phyloP scores from a whole-genome alignment of 2,797 vertebrate genomes.

The Phalloptychus januarius region DNA sequence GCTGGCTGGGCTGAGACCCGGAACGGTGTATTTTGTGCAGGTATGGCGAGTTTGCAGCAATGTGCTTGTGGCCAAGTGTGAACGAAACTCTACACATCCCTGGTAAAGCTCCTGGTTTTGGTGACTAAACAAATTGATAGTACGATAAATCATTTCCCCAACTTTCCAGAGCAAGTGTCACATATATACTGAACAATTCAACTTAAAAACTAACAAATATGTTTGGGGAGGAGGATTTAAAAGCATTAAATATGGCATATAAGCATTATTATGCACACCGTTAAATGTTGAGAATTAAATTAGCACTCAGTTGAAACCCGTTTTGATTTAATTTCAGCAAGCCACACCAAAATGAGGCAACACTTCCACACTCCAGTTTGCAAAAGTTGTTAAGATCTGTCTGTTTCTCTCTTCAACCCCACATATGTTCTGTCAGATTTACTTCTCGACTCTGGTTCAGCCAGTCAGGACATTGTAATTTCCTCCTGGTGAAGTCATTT shows the following conservation, averaged over 20 bases:
- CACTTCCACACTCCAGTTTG: neutral
- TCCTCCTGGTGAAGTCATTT: neutral
- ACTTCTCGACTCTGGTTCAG: neutral
- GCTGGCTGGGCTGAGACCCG: constrained; percentile 90
- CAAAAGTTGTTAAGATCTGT: neutral
- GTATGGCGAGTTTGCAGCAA: constrained; percentile 37
- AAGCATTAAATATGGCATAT: neutral
- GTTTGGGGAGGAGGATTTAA: neutral
- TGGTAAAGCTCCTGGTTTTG: neutral
- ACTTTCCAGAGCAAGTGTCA: neutral
- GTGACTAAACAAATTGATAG: neutral
- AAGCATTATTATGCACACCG: neutral
- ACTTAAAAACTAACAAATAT: neutral
- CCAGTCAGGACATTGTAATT: neutral
- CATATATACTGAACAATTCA: neutral
- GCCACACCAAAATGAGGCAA: neutral
- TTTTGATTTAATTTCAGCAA: neutral
- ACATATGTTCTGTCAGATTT: neutral
- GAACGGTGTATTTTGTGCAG: constrained; percentile 98
- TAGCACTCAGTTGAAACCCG: neutral
- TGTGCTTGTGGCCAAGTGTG: neutral
- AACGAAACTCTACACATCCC: neutral
- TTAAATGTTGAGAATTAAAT: neutral
- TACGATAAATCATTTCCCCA: neutral
- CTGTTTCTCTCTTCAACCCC: neutral